Evolutionary conservation across 2,888 invertebrate genomes (phyloP).

Genomic region (Drosophila greeni): DNA sequence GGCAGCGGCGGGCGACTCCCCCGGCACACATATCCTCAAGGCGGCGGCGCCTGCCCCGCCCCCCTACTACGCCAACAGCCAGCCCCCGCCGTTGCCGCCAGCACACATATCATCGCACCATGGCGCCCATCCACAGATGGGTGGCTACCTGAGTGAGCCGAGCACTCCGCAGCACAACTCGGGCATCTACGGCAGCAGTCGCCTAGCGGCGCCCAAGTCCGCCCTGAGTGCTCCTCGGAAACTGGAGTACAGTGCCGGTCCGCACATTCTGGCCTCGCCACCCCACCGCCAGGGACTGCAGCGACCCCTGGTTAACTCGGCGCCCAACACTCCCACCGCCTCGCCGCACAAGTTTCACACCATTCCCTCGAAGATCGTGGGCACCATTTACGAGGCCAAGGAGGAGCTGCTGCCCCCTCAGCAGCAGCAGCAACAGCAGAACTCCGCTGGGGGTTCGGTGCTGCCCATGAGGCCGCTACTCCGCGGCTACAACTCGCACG

Average conservation of each 20-base stretch:
- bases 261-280: conserved; percentile 78
- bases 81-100: conserved; percentile 32
- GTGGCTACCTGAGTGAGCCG: conserved; percentile 66
- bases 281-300: conserved; percentile 66
- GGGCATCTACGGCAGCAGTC: conserved; percentile 60
- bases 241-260: conserved; percentile 81
- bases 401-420: conserved; percentile 65
- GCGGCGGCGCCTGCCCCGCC: conserved; percentile 48
- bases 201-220: conserved; percentile 69
- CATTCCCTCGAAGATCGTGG: conserved; percentile 77
- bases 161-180: conserved; percentile 55
- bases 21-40: conserved; percentile 66
- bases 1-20: conserved; percentile 28
- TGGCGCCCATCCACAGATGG: neutral
- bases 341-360: conserved; percentile 78
- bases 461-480: conserved; percentile 95
- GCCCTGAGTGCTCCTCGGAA: conserved; percentile 80
- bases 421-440: conserved; percentile 29
- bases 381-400: conserved; percentile 77
- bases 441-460: conserved; percentile 54
- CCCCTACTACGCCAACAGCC: conserved; percentile 63
- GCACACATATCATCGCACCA: conserved; percentile 38
- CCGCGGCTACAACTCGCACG: conserved; percentile 87
- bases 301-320: conserved; percentile 57
- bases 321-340: conserved; percentile 63